Evolutionary conservation across 2,113 vertebrate species (phyloP).

Genomic region (Carlito syrichta): DNA sequence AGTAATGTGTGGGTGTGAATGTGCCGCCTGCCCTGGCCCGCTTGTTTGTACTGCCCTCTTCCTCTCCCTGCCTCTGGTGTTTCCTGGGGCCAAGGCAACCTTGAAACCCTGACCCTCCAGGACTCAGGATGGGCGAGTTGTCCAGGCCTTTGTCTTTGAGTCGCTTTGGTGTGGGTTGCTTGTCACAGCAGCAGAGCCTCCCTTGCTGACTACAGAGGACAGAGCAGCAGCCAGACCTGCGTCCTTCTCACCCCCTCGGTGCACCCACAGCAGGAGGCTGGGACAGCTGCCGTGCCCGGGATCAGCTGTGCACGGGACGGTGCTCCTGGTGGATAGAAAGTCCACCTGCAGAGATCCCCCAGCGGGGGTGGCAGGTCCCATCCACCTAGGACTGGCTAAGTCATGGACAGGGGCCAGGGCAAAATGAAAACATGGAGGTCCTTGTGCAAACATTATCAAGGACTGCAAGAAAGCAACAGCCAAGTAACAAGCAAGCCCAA

Average conservation of each 20-base stretch:
- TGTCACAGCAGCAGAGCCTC: not conserved
- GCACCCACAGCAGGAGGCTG: fast-evolving
- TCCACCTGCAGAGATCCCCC: fast-evolving
- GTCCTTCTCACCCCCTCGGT: fast-evolving
- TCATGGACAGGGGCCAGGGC: not conserved
- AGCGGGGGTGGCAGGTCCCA: fast-evolving
- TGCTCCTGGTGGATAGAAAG: not conserved
- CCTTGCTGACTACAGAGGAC: not conserved
- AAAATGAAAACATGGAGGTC: not conserved
- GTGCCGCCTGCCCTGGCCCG: fast-evolving
- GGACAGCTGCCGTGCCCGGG: fast-evolving
- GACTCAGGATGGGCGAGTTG: not conserved
- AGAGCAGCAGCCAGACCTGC: too few species aligned
- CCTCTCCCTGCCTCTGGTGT: too few species aligned
- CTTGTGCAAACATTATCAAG: not conserved
- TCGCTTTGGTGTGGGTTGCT: fast-evolving
- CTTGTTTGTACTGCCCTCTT: fast-evolving
- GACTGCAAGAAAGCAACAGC: not conserved
- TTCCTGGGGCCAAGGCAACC: not conserved
- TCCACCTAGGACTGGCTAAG: fast-evolving
- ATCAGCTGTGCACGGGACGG: not conserved
- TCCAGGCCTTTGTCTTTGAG: not conserved
- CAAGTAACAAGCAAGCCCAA: not conserved
- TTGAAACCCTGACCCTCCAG: not conserved
- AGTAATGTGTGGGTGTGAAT: fast-evolving